Conservation (phyloP, 1,140 invertebrate genomes). For the Oreohelix idahoensis region DNA sequence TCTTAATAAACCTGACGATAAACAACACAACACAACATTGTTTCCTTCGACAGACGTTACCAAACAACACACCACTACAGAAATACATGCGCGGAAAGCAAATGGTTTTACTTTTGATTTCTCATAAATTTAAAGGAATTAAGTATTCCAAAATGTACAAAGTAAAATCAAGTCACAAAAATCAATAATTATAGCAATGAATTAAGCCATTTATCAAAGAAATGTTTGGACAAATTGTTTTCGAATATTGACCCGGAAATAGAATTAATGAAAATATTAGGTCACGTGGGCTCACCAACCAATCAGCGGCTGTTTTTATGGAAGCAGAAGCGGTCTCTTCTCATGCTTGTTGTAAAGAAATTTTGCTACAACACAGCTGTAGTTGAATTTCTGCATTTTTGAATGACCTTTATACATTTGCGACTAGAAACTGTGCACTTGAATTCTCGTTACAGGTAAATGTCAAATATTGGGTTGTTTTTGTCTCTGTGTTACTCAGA, state of each 20-base stretch:
- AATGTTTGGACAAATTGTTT: not conserved
- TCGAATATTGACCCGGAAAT: constrained; percentile 20
- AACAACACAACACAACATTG: not conserved
- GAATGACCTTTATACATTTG: not conserved
- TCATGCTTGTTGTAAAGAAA: not conserved
- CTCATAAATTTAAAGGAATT: no score
- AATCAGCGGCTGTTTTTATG: constrained; percentile 20
- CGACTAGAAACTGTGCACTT: not conserved
- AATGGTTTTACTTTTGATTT: no score
- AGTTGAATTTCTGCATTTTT: not conserved
- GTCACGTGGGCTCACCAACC: not conserved
- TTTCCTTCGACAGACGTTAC: not conserved
- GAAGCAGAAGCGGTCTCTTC: constrained; percentile 28
- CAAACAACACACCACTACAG: not conserved
- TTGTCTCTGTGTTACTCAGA: not conserved
- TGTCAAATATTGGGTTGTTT: not conserved
- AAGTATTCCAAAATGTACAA: no score
- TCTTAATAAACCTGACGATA: not conserved
- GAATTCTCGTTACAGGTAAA: not conserved
- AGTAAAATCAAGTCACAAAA: no score
- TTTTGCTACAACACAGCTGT: not conserved
- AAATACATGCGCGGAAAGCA: not conserved
- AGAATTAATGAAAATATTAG: constrained; percentile 15
- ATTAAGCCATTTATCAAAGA: no score
- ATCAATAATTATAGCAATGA: no score